Base-by-base conservation (phyloP, 1,140 invertebrate genomes). In the Venturia canescens region DNA sequence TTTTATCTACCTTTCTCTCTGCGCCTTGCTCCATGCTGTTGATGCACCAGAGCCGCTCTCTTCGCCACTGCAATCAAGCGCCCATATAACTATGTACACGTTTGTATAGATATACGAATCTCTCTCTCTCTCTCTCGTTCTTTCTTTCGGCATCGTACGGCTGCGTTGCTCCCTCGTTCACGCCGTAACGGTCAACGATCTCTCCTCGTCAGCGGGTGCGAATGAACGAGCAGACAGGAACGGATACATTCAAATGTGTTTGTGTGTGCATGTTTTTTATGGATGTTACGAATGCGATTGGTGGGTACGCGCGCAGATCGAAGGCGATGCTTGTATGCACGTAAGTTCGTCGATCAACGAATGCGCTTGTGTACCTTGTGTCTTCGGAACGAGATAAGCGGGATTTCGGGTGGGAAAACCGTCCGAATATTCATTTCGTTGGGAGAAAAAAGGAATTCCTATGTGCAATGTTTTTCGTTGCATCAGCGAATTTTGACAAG, bases 181-280 rank as follows among this genome's bases (percentile, higher is more conserved):
- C 80, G 34, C 79, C 48, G 85, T 90, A 91, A 91, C 90, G 90
- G 89, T 91, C 89, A 89, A 89, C 88, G 89, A 87, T 88, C 88
- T 86, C 86, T 84, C 85, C 23, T 66, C 29, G 57, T 44, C 57
- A 69, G 75, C 78, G 78, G 80, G 80, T 83, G 83, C 76, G 74
- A 80, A 81, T 60, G 44, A 57, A 81, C 53, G 75, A 60, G 75
- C 26, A 13, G 60, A 48, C 75, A 26, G 34, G 13, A 74, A 53
- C 34, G 69, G 26, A 71, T 71, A 48, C 44, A 48, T 18, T 26
- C 9, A 63, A 26, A n/a, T n/a, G n/a, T 27, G 60, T 4, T 4
- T 53, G n/a, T 53, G n/a, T 53, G 7, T 53, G 1, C n/a, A 4
- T 53, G n/a, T n/a, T n/a, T n/a, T n/a, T n/a, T 53, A 53, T 53